These are phyloP conservation scores for Andrena bicolor DNA, from an alignment of 2,888 invertebrate species.

Conservation along the genomic window DNA sequence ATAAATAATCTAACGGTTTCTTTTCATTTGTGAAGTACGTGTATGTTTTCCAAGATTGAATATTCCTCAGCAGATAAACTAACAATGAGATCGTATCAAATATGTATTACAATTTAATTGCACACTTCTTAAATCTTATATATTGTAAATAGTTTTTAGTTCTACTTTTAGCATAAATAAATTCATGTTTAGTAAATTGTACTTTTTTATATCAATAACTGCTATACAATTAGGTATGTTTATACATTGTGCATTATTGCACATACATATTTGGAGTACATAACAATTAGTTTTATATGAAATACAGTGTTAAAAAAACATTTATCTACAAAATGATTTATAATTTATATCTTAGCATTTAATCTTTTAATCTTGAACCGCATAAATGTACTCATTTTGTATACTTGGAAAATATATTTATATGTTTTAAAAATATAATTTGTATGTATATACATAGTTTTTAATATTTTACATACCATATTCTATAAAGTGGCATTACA, in stretches of 20 bases:
- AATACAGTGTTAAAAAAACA: constrained; percentile 19
- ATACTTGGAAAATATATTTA: constrained; percentile 33
- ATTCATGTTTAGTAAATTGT: constrained; percentile 39
- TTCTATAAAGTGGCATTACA: too few species aligned
- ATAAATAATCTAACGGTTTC: not conserved
- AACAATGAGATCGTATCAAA: constrained; percentile 26
- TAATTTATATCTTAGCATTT: constrained; percentile 32
- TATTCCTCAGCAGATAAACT: constrained; percentile 48
- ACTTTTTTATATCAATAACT: constrained; percentile 26
- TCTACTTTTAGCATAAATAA: constrained; percentile 45
- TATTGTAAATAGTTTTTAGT: constrained; percentile 56
- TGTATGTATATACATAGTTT: not conserved
- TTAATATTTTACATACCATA: not conserved
- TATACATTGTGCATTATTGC: not conserved
- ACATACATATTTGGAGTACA: constrained; percentile 13
- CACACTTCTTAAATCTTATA: constrained; percentile 21
- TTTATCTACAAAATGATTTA: constrained; percentile 17
- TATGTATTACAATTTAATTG: constrained; percentile 18
- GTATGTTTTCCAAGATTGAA: constrained; percentile 59
- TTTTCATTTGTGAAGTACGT: constrained; percentile 20
- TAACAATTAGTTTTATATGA: constrained; percentile 34
- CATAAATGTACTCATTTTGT: constrained; percentile 22
- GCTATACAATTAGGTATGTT: constrained; percentile 10
- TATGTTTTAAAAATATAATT: constrained; percentile 21
- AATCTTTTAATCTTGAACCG: constrained; percentile 17